Evolutionary conservation across 2,888 invertebrate genomes (phyloP).

Genomic region (Meandrusa payeni): DNA sequence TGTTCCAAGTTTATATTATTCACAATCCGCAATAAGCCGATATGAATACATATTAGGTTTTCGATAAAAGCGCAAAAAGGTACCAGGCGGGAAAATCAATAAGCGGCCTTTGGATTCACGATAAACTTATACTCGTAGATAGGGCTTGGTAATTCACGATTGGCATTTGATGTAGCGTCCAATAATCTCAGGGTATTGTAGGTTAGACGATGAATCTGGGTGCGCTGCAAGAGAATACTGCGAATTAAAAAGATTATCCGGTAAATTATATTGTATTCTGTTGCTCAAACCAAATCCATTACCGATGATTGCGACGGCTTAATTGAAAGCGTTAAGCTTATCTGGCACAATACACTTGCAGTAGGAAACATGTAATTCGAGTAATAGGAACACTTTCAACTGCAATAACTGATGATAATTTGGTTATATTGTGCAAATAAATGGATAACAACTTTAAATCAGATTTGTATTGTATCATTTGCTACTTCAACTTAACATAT

Average conservation of each 20-base stretch:
- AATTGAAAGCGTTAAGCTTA: conserved; percentile 23
- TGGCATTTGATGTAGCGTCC: conserved; percentile 51
- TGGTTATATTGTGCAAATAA: neutral
- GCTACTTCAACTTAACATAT: too few species aligned
- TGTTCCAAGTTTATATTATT: conserved; percentile 25
- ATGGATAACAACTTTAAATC: too few species aligned
- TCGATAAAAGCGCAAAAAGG: conserved; percentile 20
- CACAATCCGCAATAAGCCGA: conserved; percentile 24
- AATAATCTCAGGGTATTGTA: conserved; percentile 41
- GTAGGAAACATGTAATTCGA: conserved; percentile 17
- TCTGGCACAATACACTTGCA: conserved; percentile 20
- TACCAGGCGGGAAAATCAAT: conserved; percentile 19
- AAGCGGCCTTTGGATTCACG: neutral
- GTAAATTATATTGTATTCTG: conserved; percentile 21
- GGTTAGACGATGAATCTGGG: conserved; percentile 37
- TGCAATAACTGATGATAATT: conserved; percentile 1
- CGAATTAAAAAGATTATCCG: conserved; percentile 20
- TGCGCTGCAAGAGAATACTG: conserved; percentile 25
- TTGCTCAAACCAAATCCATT: conserved; percentile 23
- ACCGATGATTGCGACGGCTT: conserved; percentile 20
- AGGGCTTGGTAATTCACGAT: conserved; percentile 64
- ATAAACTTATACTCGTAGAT: too few species aligned
- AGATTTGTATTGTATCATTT: too few species aligned
- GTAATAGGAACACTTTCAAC: conserved; percentile 9
- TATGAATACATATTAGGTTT: conserved; percentile 25